phyloP scores from a whole-genome alignment of 2,113 vertebrate genomes.

The Tyrannus savana region DNA sequence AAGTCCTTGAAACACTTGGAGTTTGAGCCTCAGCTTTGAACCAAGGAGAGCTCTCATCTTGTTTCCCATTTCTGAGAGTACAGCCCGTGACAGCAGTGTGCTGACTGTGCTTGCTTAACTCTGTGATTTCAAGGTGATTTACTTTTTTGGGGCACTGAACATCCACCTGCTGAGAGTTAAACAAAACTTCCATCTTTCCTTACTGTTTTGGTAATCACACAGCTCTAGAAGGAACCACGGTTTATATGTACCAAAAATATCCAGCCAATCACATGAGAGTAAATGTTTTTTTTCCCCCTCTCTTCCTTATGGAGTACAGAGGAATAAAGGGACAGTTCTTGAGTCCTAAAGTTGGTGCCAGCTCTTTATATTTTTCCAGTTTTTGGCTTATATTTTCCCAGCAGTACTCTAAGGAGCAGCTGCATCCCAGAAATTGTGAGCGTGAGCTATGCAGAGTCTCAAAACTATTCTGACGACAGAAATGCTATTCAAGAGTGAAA shows the following conservation, averaged over 20 bases:
- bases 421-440: background rate
- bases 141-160: background rate
- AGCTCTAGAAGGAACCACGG: background rate
- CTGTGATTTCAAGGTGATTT: slow-evolving; percentile 28
- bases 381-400: background rate
- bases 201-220: background rate
- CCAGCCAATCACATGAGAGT: background rate
- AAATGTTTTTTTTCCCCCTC: background rate
- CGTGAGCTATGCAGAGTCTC: background rate
- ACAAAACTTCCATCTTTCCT: background rate
- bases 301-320: background rate
- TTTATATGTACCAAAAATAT: background rate
- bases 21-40: slow-evolving; percentile 12
- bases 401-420: background rate
- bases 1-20: slow-evolving; percentile 11
- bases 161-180: background rate
- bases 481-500: background rate
- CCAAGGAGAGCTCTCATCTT: background rate
- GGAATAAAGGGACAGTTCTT: background rate
- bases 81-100: background rate
- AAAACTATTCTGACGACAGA: background rate
- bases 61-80: background rate
- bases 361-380: background rate
- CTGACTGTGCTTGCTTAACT: background rate
- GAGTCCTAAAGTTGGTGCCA: background rate